Evolutionary conservation across 2,797 vertebrate species (phyloP), one percentile per base, ranked within the genome.

Genomic region (Sebastes paucispinis): DNA sequence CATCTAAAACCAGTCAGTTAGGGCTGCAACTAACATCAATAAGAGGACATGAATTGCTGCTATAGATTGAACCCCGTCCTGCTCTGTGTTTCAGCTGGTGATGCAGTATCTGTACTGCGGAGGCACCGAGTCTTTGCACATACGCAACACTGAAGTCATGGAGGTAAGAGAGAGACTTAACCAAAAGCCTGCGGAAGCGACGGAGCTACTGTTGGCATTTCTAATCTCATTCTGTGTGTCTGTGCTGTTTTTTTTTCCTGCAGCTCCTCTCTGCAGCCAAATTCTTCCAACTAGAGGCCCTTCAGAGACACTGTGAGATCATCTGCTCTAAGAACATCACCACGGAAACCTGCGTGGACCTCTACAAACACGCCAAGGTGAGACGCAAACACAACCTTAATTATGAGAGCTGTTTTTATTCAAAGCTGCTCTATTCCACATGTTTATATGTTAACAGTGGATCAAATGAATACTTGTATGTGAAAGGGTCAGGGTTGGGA

Each of bases 271-370:
- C 98, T 84, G 98, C 98, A 36, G 97, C 98, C 90, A 99, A 98
- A 88, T 99, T 99, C 94, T 99, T 99, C 96, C 98, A 99, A 89
- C 97, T 99, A 83, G 98, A 99, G 92, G 97, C 97, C 92, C 95
- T 99, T 92, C 98, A 99, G 96, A 97, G 98, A 94, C 98, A 99
- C 97, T 99, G 98, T 96, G 98, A 99, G 96, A 98, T 99, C 84
- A 98, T 99, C 94, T 99, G 98, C 89, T 97, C 98, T 83, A 99
- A 99, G 94, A 98, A 97, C 94, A 98, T 99, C 94, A 98, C 97
- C 87, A 97, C 97, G 0, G 98, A 99, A 89, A 99, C 97, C 91
- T 98, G 98, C 22, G 98, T 99, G 93, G 98, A 99, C 90, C 98
- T 99, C 87, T 99, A 99, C 96, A 99, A 97, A 87, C 98, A 99